Conservation (phyloP, 2,113 vertebrate species). For the Ctenomys sociabilis region DNA sequence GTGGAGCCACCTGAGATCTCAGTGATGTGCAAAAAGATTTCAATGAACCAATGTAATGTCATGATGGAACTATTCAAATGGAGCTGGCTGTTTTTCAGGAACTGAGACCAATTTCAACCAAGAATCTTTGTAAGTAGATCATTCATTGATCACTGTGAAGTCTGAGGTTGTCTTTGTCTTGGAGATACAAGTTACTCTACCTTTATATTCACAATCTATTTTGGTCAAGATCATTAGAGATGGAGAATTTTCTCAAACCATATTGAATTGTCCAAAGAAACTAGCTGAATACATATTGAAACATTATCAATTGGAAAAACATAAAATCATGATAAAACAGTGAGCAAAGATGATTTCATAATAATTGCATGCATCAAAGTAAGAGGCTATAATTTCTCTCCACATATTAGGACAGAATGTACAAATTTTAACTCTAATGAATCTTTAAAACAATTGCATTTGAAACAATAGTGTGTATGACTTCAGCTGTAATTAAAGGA, state of each 20-base stretch:
- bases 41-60: background rate
- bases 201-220: background rate
- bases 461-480: background rate
- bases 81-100: background rate
- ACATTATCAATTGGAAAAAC: background rate
- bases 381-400: background rate
- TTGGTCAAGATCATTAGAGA: background rate
- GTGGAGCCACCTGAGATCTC: background rate
- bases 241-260: background rate
- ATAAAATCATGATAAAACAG: background rate
- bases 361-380: background rate
- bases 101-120: background rate
- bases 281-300: background rate
- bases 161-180: background rate
- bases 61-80: background rate
- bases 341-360: fast-evolving
- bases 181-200: background rate
- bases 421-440: background rate
- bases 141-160: background rate
- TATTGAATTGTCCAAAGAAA: background rate
- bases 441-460: background rate
- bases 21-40: background rate
- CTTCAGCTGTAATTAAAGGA: background rate
- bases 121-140: background rate
- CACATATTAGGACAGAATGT: background rate